Base-by-base conservation (phyloP, 2,797 vertebrate species). In the Chelon labrosus region DNA sequence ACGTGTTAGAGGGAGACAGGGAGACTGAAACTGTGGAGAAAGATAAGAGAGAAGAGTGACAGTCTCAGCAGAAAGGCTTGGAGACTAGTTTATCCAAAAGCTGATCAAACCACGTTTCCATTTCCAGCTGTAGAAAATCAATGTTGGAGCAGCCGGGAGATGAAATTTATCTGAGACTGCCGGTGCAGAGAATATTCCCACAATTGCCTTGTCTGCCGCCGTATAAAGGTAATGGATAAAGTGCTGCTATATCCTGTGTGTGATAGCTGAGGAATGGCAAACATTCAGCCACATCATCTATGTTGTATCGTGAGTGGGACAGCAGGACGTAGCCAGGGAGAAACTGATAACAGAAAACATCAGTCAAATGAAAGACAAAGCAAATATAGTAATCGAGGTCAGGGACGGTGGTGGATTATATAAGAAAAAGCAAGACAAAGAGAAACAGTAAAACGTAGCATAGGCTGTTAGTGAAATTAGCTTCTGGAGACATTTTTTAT, bases 201-300 rank as follows among this genome's bases (percentile, higher is more conserved):
- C 70, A 64, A 60, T 44, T 76, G 53, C 27, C 27, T 62, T n/a
- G 22, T 68, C 61, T 70, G 20, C 49, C 68, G 41, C 56, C 61
- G 69, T 65, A 55, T 59, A 65, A 71, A 70, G 66, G 64, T 71
- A 38, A 68, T 10, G 47, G 79, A 79, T 84, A 81, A 84, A 51
- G 49, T 49, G 10, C 20, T 39, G 60, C 74, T 55, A 57, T 50
- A 76, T 91, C 80, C 85, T 85, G 65, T 80, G 37, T 65, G 65
- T 67, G 81, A 93, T 89, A 88, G 79, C 54, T 60, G 57, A 87
- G 85, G 84, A 92, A 91, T 91, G 82, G 35, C 77, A 89, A 91
- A 85, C 77, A 82, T 84, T 83, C 74, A 68, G 51, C 11, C 13
- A 39, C 76, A 79, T 59, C 64, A 56, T 73, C 66, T 52, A 17